phyloP scores from a whole-genome alignment of 2,797 vertebrate species.

The Gambelia wislizenii region DNA sequence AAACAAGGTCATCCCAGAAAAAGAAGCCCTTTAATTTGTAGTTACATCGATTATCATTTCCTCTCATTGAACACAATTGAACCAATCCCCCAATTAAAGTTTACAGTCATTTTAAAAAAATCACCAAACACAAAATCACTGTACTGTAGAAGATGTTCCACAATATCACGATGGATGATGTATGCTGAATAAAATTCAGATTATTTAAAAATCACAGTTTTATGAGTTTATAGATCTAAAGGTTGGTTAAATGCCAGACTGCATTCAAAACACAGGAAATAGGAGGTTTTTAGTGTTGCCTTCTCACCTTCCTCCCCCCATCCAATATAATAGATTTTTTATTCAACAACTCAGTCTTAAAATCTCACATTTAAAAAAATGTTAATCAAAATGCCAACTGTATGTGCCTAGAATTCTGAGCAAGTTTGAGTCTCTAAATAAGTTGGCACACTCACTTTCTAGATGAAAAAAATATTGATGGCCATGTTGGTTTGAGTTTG shows the following conservation, averaged over 20 bases:
- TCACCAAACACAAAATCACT: not conserved
- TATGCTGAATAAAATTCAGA: not conserved
- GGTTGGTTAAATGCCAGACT: accelerated
- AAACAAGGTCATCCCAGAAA: not conserved
- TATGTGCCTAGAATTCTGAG: not conserved
- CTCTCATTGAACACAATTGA: not conserved
- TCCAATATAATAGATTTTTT: accelerated
- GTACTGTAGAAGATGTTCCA: too few relatives aligned
- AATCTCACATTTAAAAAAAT: not conserved
- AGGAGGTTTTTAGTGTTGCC: too few relatives aligned
- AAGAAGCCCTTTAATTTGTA: not conserved
- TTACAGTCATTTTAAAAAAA: not conserved
- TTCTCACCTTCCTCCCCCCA: not conserved
- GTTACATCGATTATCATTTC: not conserved
- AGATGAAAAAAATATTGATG: not conserved
- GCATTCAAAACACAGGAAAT: not conserved
- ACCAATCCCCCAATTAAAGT: not conserved
- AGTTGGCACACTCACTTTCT: not conserved
- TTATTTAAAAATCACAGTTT: not conserved
- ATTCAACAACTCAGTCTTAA: not conserved
- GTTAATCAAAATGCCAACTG: not conserved
- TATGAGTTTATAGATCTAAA: not conserved
- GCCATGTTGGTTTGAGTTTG: not conserved
- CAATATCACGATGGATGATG: not conserved
- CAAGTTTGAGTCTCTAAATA: conserved; percentile 11